These are phyloP conservation scores for Tretioscincus oriximinensis DNA, from an alignment of 2,113 vertebrate genomes.

Conservation along the genomic window DNA sequence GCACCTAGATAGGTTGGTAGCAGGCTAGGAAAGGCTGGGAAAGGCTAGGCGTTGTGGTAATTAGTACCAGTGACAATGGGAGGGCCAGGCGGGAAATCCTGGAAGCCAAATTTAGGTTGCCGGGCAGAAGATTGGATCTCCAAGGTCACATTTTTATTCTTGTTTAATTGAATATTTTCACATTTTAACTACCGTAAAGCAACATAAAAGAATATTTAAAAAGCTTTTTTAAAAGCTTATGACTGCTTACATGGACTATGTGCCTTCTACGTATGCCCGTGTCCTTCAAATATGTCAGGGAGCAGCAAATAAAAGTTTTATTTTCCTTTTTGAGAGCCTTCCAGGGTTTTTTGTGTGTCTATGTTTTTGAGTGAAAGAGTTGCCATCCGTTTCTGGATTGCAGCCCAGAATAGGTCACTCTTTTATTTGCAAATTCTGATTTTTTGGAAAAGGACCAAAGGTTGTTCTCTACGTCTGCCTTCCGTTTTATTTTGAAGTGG, in stretches of 20 bases:
- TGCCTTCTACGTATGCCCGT: neutral
- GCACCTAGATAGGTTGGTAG: too few species aligned
- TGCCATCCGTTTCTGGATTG: constrained; percentile 34
- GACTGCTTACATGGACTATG: neutral
- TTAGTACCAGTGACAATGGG: too few species aligned
- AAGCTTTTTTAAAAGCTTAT: neutral
- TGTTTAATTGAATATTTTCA: too few species aligned
- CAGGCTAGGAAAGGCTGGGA: too few species aligned
- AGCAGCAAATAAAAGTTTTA: constrained; percentile 30
- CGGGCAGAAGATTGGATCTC: too few species aligned
- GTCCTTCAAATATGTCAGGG: constrained; percentile 19
- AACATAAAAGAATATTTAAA: too few species aligned
- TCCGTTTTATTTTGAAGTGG: neutral
- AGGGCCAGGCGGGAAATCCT: too few species aligned
- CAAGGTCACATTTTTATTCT: too few species aligned
- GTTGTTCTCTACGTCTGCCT: neutral
- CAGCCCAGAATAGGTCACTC: neutral
- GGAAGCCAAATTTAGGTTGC: too few species aligned
- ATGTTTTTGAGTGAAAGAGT: constrained; percentile 46
- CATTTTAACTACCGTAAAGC: too few species aligned
- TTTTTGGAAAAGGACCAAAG: neutral
- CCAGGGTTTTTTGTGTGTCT: too few species aligned
- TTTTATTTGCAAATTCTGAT: constrained; percentile 7
- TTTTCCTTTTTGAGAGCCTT: constrained; percentile 32
- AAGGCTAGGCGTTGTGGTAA: too few species aligned